phyloP scores from a whole-genome alignment of 2,113 vertebrate species.

The Thomomys bottae region DNA sequence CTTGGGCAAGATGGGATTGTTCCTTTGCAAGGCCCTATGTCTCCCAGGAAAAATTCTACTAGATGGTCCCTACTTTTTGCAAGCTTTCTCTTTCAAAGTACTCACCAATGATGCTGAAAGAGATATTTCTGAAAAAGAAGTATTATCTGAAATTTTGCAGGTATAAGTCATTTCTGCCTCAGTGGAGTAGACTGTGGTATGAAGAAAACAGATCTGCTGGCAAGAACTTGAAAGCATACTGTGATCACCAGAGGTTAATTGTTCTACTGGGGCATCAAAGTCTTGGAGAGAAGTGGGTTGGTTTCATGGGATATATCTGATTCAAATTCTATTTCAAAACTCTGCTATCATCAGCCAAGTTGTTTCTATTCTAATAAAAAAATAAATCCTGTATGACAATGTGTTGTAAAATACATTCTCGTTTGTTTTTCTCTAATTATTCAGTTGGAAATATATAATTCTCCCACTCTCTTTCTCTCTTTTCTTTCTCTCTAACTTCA shows the following conservation, averaged over 20 bases:
- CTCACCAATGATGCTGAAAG: constrained; percentile 22
- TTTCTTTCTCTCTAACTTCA: not conserved
- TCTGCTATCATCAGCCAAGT: not conserved
- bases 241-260: not conserved
- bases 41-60: not conserved
- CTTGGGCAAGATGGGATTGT: not conserved
- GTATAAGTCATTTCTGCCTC: not conserved
- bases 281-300: not conserved
- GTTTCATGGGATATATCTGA: not conserved
- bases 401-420: constrained; percentile 12
- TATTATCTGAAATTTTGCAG: not conserved
- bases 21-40: not conserved
- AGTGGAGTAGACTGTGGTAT: not conserved
- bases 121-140: not conserved
- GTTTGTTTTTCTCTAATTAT: constrained; percentile 31
- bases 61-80: not conserved
- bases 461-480: not conserved
- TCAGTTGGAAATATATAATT: not conserved
- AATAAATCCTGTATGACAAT: not conserved
- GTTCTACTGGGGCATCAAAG: not conserved
- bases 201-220: not conserved
- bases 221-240: not conserved
- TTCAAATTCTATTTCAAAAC: not conserved
- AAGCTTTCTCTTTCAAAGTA: not conserved
- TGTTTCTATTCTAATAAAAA: constrained; percentile 27